Base-by-base conservation (phyloP, 2,113 vertebrate genomes). In the Paralichthys olivaceus region DNA sequence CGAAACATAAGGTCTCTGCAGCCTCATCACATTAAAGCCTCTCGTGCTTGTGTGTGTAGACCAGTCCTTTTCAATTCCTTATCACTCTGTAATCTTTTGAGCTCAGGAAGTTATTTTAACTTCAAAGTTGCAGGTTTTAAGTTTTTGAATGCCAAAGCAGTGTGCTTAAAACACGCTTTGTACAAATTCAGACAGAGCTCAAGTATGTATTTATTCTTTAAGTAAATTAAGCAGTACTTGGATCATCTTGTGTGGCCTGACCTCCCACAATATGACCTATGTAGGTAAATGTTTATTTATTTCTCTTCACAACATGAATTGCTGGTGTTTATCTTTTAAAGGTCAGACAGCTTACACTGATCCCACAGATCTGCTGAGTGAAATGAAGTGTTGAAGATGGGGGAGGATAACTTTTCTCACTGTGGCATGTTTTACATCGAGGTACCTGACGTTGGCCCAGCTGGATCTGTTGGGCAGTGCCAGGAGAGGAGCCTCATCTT, bases 361-460 rank as follows among this genome's bases (percentile, higher is more conserved):
- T 76, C 70, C 9, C 60, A 73, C 59, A 62, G 28, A 65, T 45
- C 47, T 17, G 4, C 69, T 59, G 40, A n/a, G 53, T 63, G 32
- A 77, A 73, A 83, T 34, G 32, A 62, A 59, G 59, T 32, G 47
- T 61, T 72, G 49, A 47, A 49, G 45, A 19, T 49, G 45, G 14
- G 45, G 45, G 45, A 49, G 45, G 45, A 49, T 5, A 49, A 20
- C 15, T 19, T 49, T 19, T 49, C 45, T 6, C 19, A 15, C 45
- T 49, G 45, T 19, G 45, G 45, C 45, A 2, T 72, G 57, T 67
- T 83, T 15, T 67, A 71, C 49, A 49, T 68, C 4, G 8, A 61
- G 25, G 26, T 80, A 97, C 96, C 94, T 94, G 71, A 96, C 89
- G 45, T 97, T 98, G 72, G 83, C 92, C 97, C 96, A 97, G 34